Evolutionary conservation across 1,140 invertebrate species (phyloP).

Genomic region (Archivesica marissinica): DNA sequence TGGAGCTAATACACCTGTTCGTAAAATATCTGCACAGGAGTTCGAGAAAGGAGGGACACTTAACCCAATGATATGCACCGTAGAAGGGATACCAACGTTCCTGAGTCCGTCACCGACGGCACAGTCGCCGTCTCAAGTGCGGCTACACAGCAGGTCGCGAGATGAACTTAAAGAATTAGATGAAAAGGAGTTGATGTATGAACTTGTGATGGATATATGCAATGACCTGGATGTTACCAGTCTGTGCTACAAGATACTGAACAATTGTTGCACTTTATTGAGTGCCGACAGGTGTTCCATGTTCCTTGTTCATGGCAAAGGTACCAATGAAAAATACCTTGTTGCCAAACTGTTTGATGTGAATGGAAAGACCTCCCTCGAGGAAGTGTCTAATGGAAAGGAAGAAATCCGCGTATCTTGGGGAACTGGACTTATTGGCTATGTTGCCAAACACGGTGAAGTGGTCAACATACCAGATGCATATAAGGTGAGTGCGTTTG

Average conservation of each 20-base stretch:
- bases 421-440: constrained; percentile 94
- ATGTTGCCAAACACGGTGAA: constrained; percentile 96
- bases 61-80: constrained; percentile 94
- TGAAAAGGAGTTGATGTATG: constrained; percentile 97
- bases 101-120: constrained; percentile 84
- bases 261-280: constrained; percentile 96
- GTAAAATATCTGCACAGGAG: constrained; percentile 98
- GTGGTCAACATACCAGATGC: constrained; percentile 97
- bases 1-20: constrained; percentile 88
- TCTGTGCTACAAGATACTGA: constrained; percentile 97
- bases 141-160: constrained; percentile 82
- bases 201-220: constrained; percentile 98
- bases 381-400: constrained; percentile 93
- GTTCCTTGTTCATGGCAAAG: constrained; percentile 93
- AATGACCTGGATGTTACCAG: constrained; percentile 97
- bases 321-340: constrained; percentile 86
- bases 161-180: constrained; percentile 94
- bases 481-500: constrained; percentile 90
- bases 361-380: constrained; percentile 87
- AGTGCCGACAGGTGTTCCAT: constrained; percentile 96
- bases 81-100: constrained; percentile 96
- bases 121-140: constrained; percentile 68
- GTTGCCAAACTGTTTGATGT: constrained; percentile 98
- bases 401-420: constrained; percentile 95
- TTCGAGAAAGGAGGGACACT: constrained; percentile 95